Evolutionary conservation across 2,888 invertebrate species (phyloP).

Genomic region (Acleris literana): DNA sequence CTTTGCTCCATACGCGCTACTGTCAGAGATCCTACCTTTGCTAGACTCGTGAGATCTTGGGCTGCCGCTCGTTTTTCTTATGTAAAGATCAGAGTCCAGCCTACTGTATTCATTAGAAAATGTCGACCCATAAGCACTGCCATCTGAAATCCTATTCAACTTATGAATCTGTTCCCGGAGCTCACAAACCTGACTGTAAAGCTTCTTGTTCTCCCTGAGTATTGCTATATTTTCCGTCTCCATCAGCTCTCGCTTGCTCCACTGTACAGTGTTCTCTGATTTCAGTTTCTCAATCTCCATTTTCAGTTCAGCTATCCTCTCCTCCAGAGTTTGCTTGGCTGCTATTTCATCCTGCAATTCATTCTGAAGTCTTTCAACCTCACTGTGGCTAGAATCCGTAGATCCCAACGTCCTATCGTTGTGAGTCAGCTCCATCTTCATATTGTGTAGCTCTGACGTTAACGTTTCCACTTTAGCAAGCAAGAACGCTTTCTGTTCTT

Average conservation of each 20-base stretch:
- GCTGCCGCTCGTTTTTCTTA: conserved; percentile 70
- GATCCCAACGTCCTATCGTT: conserved; percentile 74
- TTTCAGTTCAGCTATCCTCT: conserved; percentile 70
- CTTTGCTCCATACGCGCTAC: conserved; percentile 17
- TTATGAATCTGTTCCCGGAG: conserved; percentile 77
- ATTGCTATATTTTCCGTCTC: conserved; percentile 95
- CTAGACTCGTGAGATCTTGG: conserved; percentile 76
- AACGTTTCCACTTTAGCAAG: conserved; percentile 68
- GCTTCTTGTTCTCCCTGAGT: conserved; percentile 94
- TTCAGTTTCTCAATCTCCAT: conserved; percentile 92
- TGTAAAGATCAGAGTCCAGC: conserved; percentile 69
- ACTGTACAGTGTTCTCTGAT: conserved; percentile 96
- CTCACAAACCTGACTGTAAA: conserved; percentile 81
- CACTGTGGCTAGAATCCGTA: conserved; percentile 77
- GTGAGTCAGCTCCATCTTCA: conserved; percentile 68
- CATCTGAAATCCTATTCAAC: conserved; percentile 74
- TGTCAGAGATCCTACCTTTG: conserved; percentile 51
- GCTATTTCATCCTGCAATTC: conserved; percentile 77
- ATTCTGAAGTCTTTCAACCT: conserved; percentile 73
- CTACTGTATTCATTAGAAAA: conserved; percentile 52
- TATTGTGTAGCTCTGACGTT: conserved; percentile 68
- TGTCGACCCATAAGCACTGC: conserved; percentile 60
- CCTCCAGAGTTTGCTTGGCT: conserved; percentile 76
- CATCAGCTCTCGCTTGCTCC: conserved; percentile 94
- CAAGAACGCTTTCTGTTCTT: conserved; percentile 73